phyloP scores from a whole-genome alignment of 2,113 vertebrate species.

The Theristicus caerulescens region DNA sequence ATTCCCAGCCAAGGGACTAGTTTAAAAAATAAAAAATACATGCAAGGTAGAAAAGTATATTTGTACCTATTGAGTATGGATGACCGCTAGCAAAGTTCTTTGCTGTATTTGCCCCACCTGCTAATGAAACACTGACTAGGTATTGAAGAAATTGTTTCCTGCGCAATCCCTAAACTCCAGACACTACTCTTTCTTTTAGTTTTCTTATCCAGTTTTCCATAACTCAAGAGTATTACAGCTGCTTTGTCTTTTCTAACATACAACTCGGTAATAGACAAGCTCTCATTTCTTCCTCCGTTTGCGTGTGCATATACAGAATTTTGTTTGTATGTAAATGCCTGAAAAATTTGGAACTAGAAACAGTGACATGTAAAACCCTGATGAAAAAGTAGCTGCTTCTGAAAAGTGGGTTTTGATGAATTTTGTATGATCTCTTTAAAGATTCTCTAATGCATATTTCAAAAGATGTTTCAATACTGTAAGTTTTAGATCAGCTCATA shows the following conservation, averaged over 20 bases:
- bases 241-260: background rate
- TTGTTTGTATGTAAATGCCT: slow-evolving; percentile 52
- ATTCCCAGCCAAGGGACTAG: background rate
- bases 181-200: background rate
- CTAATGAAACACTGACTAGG: background rate
- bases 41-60: background rate
- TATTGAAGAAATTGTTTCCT: background rate
- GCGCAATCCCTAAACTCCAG: background rate
- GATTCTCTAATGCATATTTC: slow-evolving; percentile 76
- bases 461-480: slow-evolving; percentile 71
- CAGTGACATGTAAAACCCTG: slow-evolving; percentile 41
- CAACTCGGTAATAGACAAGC: background rate
- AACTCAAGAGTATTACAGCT: background rate
- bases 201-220: background rate
- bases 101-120: background rate
- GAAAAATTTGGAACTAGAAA: slow-evolving; percentile 45
- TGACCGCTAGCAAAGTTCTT: background rate
- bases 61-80: background rate
- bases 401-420: slow-evolving; percentile 76
- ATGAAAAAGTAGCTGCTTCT: slow-evolving; percentile 68
- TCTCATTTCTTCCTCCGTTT: background rate
- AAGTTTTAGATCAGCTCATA: slow-evolving; percentile 69
- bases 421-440: slow-evolving; percentile 77
- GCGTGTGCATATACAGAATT: background rate
- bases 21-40: background rate